These are phyloP conservation scores for Ptiloglossa arizonensis DNA, from an alignment of 1,140 invertebrate species.

Conservation along the genomic window DNA sequence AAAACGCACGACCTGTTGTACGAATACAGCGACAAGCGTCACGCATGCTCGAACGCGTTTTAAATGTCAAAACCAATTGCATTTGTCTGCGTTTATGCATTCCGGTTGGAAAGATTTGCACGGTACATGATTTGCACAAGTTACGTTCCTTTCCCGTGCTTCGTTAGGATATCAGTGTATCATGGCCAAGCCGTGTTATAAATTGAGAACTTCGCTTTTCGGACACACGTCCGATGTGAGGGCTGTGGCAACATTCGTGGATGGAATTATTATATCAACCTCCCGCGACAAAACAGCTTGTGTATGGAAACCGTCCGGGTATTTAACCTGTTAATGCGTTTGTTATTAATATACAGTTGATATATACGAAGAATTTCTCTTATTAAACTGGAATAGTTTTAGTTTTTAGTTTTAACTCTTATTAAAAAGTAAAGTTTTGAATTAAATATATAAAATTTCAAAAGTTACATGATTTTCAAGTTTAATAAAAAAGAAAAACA, in stretches of 20 bases:
- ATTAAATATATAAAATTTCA: no score
- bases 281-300: slow-evolving; percentile 93
- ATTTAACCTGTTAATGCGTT: slow-evolving; percentile 30
- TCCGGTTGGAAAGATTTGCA: slow-evolving; percentile 21
- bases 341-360: background rate
- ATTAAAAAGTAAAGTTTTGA: no score
- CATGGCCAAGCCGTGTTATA: slow-evolving; percentile 81
- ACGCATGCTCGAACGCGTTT: slow-evolving; percentile 43
- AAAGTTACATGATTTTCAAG: background rate
- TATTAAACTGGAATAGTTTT: no score
- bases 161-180: slow-evolving; percentile 20
- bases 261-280: slow-evolving; percentile 90
- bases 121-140: slow-evolving; percentile 5
- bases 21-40: background rate
- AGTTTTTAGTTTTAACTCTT: no score
- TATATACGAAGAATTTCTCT: background rate
- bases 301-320: slow-evolving; percentile 92
- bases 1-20: background rate
- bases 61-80: slow-evolving; percentile 42
- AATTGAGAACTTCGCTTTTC: slow-evolving; percentile 88
- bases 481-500: no score
- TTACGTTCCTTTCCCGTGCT: slow-evolving; percentile 19
- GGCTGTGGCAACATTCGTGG: slow-evolving; percentile 85
- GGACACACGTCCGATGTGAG: slow-evolving; percentile 94
- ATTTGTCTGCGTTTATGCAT: slow-evolving; percentile 25